phyloP scores from a whole-genome alignment of 2,888 invertebrate species.

The Drosophila emarginata region DNA sequence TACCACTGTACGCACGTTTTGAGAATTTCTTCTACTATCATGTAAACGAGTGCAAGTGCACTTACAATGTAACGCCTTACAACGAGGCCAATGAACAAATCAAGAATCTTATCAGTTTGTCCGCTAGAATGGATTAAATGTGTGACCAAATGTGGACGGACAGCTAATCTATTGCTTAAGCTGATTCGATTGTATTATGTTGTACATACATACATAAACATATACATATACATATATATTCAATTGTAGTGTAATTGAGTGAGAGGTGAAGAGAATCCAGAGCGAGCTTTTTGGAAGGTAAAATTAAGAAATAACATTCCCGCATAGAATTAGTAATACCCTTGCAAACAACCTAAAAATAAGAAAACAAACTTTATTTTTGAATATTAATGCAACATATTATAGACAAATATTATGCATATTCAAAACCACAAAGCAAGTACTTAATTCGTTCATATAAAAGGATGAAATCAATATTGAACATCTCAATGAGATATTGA shows the following conservation, averaged over 20 bases:
- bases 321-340: neutral
- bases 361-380: neutral
- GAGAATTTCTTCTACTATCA: slow-evolving; percentile 19
- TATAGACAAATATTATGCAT: neutral
- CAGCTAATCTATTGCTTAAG: slow-evolving; percentile 63
- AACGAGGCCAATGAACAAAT: slow-evolving; percentile 54
- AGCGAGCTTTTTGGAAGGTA: slow-evolving; percentile 13
- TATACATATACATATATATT: slow-evolving; percentile 33
- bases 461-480: neutral
- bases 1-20: slow-evolving; percentile 17
- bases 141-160: slow-evolving; percentile 35
- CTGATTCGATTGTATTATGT: slow-evolving; percentile 6
- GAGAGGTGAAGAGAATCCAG: slow-evolving; percentile 15
- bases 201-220: slow-evolving; percentile 3
- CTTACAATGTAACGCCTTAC: slow-evolving; percentile 20
- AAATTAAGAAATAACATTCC: neutral
- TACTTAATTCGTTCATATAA: neutral
- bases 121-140: slow-evolving; percentile 44
- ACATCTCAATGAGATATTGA: neutral
- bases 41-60: slow-evolving; percentile 62
- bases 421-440: neutral
- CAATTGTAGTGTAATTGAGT: slow-evolving; percentile 39
- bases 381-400: neutral
- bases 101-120: slow-evolving; percentile 48
- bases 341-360: neutral